Evolutionary conservation across 2,888 invertebrate genomes (phyloP).

Genomic region (Thecocarcelia acutangulata): DNA sequence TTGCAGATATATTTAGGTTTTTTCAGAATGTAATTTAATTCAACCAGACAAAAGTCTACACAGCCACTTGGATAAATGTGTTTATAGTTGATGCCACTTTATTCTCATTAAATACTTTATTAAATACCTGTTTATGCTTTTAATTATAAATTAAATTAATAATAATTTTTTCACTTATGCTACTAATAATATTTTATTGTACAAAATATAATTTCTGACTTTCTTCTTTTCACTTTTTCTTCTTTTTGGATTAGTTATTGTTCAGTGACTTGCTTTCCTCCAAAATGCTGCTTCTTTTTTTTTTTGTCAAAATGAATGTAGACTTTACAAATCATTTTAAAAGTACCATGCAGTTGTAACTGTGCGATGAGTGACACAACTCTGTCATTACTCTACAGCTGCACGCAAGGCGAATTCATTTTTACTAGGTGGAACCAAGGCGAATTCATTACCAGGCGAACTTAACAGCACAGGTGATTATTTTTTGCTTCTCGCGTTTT

Average conservation of each 20-base stretch:
- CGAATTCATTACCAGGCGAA: no score
- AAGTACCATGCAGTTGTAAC: no score
- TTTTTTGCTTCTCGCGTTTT: no score
- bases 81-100: slow-evolving; percentile 10
- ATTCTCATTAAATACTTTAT: slow-evolving; percentile 11
- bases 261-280: slow-evolving; percentile 65
- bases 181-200: slow-evolving; percentile 48
- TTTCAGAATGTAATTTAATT: slow-evolving; percentile 13
- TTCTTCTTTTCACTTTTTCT: slow-evolving; percentile 34
- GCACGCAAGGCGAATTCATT: no score
- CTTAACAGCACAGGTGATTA: no score
- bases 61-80: neutral
- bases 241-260: slow-evolving; percentile 53
- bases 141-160: slow-evolving; percentile 40
- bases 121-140: slow-evolving; percentile 61
- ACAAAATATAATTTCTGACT: slow-evolving; percentile 64
- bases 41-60: slow-evolving; percentile 6
- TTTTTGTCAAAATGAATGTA: slow-evolving; percentile 32
- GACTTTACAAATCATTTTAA: slow-evolving; percentile 1
- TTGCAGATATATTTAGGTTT: no score
- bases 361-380: slow-evolving; percentile 10
- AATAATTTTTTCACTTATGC: slow-evolving; percentile 56
- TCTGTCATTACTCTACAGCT: neutral
- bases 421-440: no score
- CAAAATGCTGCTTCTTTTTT: slow-evolving; percentile 45